These are phyloP conservation scores for Trinorchestia longiramus DNA, from an alignment of 1,140 invertebrate species.

Conservation along the genomic window DNA sequence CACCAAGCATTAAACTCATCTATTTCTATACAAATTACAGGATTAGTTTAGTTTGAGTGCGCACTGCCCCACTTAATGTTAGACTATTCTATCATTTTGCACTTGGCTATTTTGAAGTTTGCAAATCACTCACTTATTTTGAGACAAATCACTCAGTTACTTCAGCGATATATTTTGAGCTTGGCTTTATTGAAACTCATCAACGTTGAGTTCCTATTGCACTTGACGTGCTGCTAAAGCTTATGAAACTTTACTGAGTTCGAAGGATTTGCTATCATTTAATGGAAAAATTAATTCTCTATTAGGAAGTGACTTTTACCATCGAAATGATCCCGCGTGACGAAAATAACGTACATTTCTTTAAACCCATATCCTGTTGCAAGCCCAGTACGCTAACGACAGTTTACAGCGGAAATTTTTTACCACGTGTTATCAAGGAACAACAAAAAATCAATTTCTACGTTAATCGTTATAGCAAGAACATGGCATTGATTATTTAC, in stretches of 20 bases:
- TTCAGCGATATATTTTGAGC: too few species aligned
- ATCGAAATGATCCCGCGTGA: background rate
- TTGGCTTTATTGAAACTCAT: too few species aligned
- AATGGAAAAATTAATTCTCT: background rate
- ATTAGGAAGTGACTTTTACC: background rate
- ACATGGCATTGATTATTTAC: background rate
- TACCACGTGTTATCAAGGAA: background rate
- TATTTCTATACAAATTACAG: too few species aligned
- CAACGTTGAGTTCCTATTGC: too few species aligned
- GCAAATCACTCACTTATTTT: too few species aligned
- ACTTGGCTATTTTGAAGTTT: too few species aligned
- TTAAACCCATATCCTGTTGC: background rate
- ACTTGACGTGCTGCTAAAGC: background rate
- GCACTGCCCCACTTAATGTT: too few species aligned
- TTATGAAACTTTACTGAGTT: background rate
- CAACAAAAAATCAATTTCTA: background rate
- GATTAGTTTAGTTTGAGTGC: too few species aligned
- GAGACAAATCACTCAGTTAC: too few species aligned
- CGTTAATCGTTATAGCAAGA: background rate
- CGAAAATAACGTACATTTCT: background rate
- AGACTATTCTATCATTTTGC: too few species aligned
- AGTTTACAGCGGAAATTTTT: background rate
- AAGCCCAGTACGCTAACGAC: background rate
- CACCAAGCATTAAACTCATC: background rate
- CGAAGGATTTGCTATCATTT: background rate